Conservation (phyloP, 2,888 invertebrate species). For the Podabrus alpinus region DNA sequence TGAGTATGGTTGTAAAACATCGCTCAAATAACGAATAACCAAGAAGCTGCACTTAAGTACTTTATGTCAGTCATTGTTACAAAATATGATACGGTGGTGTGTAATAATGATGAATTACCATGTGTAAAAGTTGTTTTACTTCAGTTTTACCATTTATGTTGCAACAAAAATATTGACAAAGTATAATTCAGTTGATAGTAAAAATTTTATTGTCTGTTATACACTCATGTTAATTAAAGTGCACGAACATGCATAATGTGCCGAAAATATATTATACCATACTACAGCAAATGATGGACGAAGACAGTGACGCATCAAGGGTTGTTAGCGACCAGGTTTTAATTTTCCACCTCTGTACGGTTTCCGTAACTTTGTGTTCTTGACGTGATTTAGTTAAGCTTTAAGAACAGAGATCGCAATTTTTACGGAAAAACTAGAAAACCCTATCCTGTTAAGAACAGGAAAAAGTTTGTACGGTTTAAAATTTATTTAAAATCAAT, state of each 20-base stretch:
- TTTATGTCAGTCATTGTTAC: conserved; percentile 32
- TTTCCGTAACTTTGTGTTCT: no score
- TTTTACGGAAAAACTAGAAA: no score
- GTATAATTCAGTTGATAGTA: not conserved
- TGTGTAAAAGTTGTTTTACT: not conserved
- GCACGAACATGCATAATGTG: not conserved
- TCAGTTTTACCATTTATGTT: not conserved
- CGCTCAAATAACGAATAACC: conserved; percentile 31
- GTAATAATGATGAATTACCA: conserved; percentile 29
- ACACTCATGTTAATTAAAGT: not conserved
- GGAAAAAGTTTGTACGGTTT: no score
- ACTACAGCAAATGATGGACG: no score
- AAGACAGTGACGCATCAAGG: no score
- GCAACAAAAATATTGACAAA: not conserved
- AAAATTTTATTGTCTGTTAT: not conserved
- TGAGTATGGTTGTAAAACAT: conserved; percentile 25
- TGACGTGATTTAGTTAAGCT: no score
- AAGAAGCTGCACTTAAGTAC: conserved; percentile 33
- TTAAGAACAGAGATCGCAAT: no score
- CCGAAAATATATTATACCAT: not conserved
- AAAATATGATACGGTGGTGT: conserved; percentile 24
- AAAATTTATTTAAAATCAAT: no score
- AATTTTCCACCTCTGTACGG: no score
- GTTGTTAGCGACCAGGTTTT: no score
- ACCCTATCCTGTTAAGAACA: no score